These are phyloP conservation scores for Smithornis capensis DNA, from an alignment of 2,113 vertebrate species.

Conservation along the genomic window DNA sequence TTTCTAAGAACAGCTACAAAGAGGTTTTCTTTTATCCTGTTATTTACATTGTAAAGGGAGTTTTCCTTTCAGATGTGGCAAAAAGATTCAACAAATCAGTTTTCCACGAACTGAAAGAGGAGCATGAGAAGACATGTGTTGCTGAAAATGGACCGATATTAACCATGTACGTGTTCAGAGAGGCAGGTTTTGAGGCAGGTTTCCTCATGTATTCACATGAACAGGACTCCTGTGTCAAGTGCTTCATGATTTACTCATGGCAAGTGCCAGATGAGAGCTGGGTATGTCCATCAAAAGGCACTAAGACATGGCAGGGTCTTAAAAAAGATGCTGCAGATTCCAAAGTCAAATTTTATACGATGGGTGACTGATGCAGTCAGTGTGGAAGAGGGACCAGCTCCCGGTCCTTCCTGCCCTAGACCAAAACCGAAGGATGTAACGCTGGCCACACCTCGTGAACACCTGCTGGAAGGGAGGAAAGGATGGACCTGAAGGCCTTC, in stretches of 20 bases:
- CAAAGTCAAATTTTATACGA: background rate
- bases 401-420: fast-evolving
- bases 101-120: background rate
- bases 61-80: background rate
- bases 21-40: background rate
- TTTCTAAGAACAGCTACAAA: background rate
- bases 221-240: background rate
- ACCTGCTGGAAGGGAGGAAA: background rate
- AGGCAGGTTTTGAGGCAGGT: background rate
- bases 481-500: background rate
- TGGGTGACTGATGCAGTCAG: fast-evolving
- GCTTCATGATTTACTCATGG: background rate
- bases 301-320: background rate
- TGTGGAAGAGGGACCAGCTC: too few species aligned
- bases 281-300: background rate
- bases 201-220: fast-evolving
- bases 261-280: background rate
- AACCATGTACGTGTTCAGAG: fast-evolving
- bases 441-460: background rate
- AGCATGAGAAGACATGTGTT: fast-evolving
- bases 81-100: background rate
- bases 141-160: too few species aligned
- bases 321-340: background rate
- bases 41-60: background rate
- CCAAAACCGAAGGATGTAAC: background rate